Evolutionary conservation across 2,888 invertebrate species (phyloP).

Genomic region (Taenaris catops): DNA sequence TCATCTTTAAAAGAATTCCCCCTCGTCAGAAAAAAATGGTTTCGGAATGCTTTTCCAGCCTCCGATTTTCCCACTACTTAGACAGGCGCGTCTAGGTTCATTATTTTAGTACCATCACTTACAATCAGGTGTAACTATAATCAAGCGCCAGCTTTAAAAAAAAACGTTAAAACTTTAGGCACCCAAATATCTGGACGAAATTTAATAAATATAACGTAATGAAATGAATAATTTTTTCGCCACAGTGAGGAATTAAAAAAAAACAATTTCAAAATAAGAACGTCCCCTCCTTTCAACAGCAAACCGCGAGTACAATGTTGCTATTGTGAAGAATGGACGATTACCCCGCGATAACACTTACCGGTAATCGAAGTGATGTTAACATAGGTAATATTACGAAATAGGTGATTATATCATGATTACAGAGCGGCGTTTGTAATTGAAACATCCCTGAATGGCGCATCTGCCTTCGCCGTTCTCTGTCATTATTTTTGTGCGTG

Average conservation of each 20-base stretch:
- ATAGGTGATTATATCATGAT: slow-evolving; percentile 68
- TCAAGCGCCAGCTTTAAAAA: too few species aligned
- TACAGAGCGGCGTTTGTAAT: slow-evolving; percentile 58
- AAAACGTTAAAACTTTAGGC: too few species aligned
- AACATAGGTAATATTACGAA: slow-evolving; percentile 40
- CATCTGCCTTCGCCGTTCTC: slow-evolving; percentile 35
- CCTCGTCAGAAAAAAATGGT: too few species aligned
- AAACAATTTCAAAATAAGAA: slow-evolving; percentile 12
- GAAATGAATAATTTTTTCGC: too few species aligned
- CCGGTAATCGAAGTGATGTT: slow-evolving; percentile 33
- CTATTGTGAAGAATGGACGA: slow-evolving; percentile 23
- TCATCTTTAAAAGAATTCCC: too few species aligned
- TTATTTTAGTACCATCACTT: too few species aligned
- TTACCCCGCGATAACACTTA: slow-evolving; percentile 26
- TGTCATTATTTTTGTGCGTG: slow-evolving; percentile 44
- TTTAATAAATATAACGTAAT: too few species aligned
- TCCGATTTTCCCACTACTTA: too few species aligned
- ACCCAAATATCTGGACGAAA: too few species aligned
- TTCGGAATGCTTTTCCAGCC: too few species aligned
- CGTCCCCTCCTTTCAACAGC: slow-evolving; percentile 12
- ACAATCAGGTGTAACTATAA: too few species aligned
- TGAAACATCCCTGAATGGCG: slow-evolving; percentile 43
- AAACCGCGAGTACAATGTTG: slow-evolving; percentile 18
- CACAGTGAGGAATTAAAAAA: not conserved
- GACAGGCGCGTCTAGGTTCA: too few species aligned